Evolutionary conservation across 2,888 invertebrate genomes (phyloP).

Genomic region (Exephanes ischioxanthus): DNA sequence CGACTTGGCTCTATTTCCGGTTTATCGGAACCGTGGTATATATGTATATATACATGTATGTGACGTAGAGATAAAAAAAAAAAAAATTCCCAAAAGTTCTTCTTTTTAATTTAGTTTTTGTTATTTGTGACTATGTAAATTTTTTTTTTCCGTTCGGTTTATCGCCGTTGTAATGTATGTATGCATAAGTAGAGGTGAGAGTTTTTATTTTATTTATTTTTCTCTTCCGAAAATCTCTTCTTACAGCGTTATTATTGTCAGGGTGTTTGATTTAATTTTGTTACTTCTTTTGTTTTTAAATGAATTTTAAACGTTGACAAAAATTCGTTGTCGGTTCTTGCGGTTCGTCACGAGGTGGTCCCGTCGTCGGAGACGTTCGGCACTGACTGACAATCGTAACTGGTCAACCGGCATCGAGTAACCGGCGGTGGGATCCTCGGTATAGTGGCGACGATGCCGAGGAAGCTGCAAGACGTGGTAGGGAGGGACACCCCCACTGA

Average conservation of each 20-base stretch:
- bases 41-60: too few species aligned
- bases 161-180: neutral
- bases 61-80: too few species aligned
- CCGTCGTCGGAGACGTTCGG: conserved; percentile 76
- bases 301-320: neutral
- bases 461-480: conserved; percentile 41
- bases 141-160: neutral
- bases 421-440: conserved; percentile 64
- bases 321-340: neutral
- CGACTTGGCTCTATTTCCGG: conserved; percentile 38
- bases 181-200: neutral
- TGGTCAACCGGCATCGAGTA: conserved; percentile 79
- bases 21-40: neutral
- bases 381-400: conserved; percentile 81
- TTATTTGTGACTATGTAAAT: too few species aligned
- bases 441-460: conserved; percentile 52
- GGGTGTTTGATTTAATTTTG: neutral
- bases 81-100: too few species aligned
- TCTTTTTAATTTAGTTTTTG: too few species aligned
- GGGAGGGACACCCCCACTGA: conserved; percentile 49
- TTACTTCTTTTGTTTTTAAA: conserved; percentile 52
- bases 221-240: neutral
- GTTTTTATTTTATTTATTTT: neutral
- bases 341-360: conserved; percentile 55
- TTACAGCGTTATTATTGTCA: neutral